phyloP scores from a whole-genome alignment of 1,140 invertebrate species.

The Lutraria rhynchaena region DNA sequence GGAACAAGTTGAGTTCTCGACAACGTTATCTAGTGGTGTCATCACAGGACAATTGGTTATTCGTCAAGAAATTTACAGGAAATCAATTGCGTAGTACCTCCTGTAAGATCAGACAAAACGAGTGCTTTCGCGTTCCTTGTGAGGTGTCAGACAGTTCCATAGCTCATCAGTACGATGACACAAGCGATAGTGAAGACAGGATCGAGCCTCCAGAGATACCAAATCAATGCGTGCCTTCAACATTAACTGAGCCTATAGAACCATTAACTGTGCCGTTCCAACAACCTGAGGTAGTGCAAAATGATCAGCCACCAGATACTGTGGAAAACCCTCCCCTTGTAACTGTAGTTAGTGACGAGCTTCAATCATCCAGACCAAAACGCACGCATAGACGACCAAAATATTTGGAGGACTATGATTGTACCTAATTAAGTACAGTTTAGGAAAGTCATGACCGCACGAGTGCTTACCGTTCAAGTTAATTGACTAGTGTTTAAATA shows the following conservation, averaged over 20 bases:
- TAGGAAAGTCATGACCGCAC: no score
- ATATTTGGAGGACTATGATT: constrained; percentile 8
- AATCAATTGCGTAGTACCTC: constrained; percentile 42
- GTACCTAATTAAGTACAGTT: no score
- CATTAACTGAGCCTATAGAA: not conserved
- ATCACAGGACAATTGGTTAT: constrained; percentile 40
- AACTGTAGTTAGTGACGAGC: not conserved
- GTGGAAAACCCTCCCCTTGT: not conserved
- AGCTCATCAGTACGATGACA: not conserved
- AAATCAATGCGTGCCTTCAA: not conserved
- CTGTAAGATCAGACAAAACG: constrained; percentile 43
- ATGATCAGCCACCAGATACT: not conserved
- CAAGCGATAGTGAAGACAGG: not conserved
- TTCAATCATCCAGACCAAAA: not conserved
- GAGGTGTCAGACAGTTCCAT: not conserved
- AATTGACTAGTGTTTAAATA: no score
- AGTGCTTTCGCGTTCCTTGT: constrained; percentile 41
- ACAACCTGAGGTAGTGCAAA: not conserved
- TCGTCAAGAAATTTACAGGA: constrained; percentile 52
- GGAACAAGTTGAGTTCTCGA: not conserved
- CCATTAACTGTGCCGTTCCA: not conserved
- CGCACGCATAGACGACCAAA: not conserved
- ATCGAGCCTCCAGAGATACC: not conserved
- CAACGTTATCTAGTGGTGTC: constrained; percentile 50
- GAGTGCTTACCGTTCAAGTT: no score